These are phyloP conservation scores for Acrobasis suavella DNA, from an alignment of 2,888 invertebrate species.

Conservation along the genomic window DNA sequence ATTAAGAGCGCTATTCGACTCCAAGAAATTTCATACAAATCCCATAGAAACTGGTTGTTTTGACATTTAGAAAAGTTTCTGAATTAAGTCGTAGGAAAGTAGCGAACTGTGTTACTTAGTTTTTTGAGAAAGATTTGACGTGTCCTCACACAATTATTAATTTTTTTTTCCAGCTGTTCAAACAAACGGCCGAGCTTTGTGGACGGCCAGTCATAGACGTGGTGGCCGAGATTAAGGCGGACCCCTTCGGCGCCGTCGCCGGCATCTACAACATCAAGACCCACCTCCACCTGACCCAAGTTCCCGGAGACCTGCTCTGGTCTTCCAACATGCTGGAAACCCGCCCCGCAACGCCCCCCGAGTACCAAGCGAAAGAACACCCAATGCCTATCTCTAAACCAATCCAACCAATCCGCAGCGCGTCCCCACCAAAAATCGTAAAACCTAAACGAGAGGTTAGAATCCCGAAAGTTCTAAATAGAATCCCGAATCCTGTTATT, in stretches of 20 bases:
- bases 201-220: slow-evolving; percentile 68
- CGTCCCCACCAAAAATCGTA: slow-evolving; percentile 13
- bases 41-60: no score
- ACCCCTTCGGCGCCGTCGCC: slow-evolving; percentile 81
- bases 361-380: slow-evolving; percentile 47
- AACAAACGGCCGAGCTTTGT: slow-evolving; percentile 76
- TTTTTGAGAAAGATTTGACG: slow-evolving; percentile 29
- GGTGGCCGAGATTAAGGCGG: slow-evolving; percentile 72
- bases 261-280: slow-evolving; percentile 84
- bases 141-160: background rate
- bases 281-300: slow-evolving; percentile 58
- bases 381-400: slow-evolving; percentile 20
- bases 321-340: slow-evolving; percentile 49
- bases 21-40: no score
- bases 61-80: no score
- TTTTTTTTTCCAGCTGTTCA: slow-evolving; percentile 56
- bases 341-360: slow-evolving; percentile 55
- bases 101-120: no score
- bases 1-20: no score
- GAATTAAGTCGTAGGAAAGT: no score
- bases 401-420: slow-evolving; percentile 11
- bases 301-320: slow-evolving; percentile 63
- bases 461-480: slow-evolving; percentile 3
- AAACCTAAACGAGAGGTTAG: slow-evolving; percentile 1
- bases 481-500: slow-evolving; percentile 3